phyloP scores from a whole-genome alignment of 2,888 invertebrate genomes.

The Microdon myrmicae region DNA sequence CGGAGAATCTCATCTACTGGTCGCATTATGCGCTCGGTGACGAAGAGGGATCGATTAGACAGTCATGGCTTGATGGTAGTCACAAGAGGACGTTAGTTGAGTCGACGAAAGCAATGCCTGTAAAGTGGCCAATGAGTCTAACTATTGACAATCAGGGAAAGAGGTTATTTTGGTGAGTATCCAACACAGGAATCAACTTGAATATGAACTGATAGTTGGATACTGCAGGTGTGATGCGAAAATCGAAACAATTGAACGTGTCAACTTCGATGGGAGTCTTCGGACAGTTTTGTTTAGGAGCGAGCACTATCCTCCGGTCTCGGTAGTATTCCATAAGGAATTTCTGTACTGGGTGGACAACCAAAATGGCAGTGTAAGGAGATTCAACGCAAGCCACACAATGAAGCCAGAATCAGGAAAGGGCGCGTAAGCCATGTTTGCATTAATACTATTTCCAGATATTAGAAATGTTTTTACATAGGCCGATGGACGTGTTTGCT shows the following conservation, averaged over 20 bases:
- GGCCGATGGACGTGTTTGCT: slow-evolving; percentile 67
- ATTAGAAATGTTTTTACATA: not conserved
- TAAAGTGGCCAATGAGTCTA: slow-evolving; percentile 79
- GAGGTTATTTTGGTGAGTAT: slow-evolving; percentile 71
- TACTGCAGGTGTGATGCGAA: slow-evolving; percentile 76
- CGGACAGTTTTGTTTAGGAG: slow-evolving; percentile 69
- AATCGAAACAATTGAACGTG: slow-evolving; percentile 75
- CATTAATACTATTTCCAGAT: not conserved
- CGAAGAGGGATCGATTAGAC: slow-evolving; percentile 72
- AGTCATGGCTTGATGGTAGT: slow-evolving; percentile 80
- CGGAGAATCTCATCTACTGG: slow-evolving; percentile 81
- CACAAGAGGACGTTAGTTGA: slow-evolving; percentile 71
- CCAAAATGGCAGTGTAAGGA: slow-evolving; percentile 71
- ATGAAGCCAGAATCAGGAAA: slow-evolving; percentile 48
- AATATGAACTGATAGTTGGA: not conserved
- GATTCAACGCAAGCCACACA: slow-evolving; percentile 65
- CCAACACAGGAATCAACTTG: not conserved
- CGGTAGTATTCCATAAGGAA: slow-evolving; percentile 73
- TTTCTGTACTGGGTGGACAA: slow-evolving; percentile 79
- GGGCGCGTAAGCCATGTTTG: slow-evolving; percentile 15
- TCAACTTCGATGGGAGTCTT: slow-evolving; percentile 70
- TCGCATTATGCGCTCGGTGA: slow-evolving; percentile 72
- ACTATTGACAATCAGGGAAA: slow-evolving; percentile 72
- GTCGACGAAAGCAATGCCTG: slow-evolving; percentile 71
- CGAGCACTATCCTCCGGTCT: slow-evolving; percentile 74